Conservation (phyloP, 2,797 vertebrate species). For the Cryptoprocta ferox region DNA sequence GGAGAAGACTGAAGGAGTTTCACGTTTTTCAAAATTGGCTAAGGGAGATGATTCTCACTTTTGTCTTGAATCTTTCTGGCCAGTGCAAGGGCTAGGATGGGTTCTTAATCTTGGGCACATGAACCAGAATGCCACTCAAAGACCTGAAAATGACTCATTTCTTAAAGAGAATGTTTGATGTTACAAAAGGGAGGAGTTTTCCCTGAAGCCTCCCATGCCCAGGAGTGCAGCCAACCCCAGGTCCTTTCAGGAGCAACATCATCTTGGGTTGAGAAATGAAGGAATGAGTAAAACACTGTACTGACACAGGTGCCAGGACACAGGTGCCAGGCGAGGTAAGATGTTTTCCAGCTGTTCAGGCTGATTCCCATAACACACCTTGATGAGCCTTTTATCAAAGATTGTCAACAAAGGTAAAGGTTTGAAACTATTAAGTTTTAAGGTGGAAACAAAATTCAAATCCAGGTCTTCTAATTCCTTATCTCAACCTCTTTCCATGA, state of each 20-base stretch:
- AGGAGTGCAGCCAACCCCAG: not conserved
- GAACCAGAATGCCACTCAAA: not conserved
- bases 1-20: not conserved
- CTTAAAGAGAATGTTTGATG: not conserved
- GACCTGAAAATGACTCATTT: not conserved
- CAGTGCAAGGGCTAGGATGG: not conserved
- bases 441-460: not conserved
- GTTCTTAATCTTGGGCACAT: not conserved
- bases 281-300: not conserved
- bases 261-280: not conserved
- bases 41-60: not conserved
- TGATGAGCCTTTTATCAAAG: not conserved
- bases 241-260: not conserved
- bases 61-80: not conserved
- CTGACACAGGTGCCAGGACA: not conserved
- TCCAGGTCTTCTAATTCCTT: not conserved
- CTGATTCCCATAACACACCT: not conserved
- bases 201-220: not conserved
- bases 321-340: not conserved
- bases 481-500: not conserved
- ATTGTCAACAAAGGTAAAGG: not conserved
- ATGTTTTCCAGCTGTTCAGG: not conserved
- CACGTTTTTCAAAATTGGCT: not conserved
- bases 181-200: not conserved
- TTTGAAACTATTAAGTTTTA: not conserved